Evolutionary conservation across 2,113 vertebrate species (phyloP), one percentile per base, ranked within the genome.

Genomic region (Edolisoma coerulescens): DNA sequence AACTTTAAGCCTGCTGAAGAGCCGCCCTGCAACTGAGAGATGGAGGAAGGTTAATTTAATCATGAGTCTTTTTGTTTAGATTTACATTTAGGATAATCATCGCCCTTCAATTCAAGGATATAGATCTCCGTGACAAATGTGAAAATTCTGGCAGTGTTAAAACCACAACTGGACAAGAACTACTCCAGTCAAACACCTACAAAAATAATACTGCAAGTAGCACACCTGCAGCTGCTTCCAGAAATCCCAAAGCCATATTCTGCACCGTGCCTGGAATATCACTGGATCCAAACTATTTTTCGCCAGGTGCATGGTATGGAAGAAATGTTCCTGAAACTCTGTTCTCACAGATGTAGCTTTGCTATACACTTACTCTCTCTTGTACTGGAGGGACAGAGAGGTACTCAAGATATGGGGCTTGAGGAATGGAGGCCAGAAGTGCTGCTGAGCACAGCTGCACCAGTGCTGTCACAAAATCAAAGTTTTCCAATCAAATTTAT

Each of bases 241-340:
- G n/a, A 54, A 91, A 44, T 21, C 17, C 57, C 52, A 45, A 28
- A 60, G 37, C 20, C 32, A 32, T 39, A 49, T 28, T 50, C 41
- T 59, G 28, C 35, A 18, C 33, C 6, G 1, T 15, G 47, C 39
- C 42, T 41, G 32, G n/a, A 70, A 60, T 15, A 80, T 13, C 1
- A 1, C 30, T 10, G 32, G 56, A 86, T 30, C 30, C 87, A 73
- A 60, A 24, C 30, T 59, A 41, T 26, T 95, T 75, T 64, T 76
- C 4, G 5, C 13, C 16, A 39, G 13, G 8, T 4, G 2, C 1
- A 1, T 1, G 23, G 18, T 18, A 39, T 10, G 15, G 67, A 26
- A 76, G 49, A 73, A 67, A 61, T 0, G 6, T 35, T 77, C 64
- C 60, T 70, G 35, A 54, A 90, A 50, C 27, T 45, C 4, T 11